phyloP scores from a whole-genome alignment of 2,113 vertebrate genomes.

The Anolis sagrei region DNA sequence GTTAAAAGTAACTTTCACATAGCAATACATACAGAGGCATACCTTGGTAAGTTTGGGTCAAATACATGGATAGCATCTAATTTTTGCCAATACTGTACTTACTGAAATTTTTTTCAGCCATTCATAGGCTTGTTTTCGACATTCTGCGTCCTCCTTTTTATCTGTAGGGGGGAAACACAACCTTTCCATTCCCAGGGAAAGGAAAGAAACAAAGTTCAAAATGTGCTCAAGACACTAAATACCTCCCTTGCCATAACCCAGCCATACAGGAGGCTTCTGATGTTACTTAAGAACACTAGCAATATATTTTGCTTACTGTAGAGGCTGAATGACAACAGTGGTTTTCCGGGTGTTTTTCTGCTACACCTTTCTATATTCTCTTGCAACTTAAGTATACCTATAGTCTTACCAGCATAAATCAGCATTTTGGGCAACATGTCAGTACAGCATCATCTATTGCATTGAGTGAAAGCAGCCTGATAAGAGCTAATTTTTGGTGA shows the following conservation, averaged over 20 bases:
- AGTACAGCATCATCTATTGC: too few species aligned
- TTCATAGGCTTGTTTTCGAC: conserved; percentile 79
- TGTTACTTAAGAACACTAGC: not conserved
- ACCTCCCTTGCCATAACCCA: not conserved
- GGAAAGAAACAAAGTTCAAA: conserved; percentile 25
- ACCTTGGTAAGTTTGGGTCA: not conserved
- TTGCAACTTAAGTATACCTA: too few species aligned
- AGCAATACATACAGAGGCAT: not conserved
- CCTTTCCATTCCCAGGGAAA: conserved; percentile 65
- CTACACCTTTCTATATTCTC: too few species aligned
- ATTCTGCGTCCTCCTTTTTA: conserved; percentile 78
- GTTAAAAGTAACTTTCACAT: not conserved
- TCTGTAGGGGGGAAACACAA: conserved; percentile 74
- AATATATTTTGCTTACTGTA: not conserved
- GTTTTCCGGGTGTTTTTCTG: too few species aligned
- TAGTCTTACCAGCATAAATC: too few species aligned
- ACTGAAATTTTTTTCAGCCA: conserved; percentile 90
- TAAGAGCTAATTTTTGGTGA: too few species aligned
- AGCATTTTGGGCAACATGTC: too few species aligned
- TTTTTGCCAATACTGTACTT: conserved; percentile 75
- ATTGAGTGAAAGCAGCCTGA: too few species aligned
- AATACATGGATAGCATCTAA: not conserved
- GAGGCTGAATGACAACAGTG: not conserved
- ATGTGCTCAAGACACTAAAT: conserved; percentile 17
- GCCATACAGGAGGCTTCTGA: not conserved